These are phyloP conservation scores for Potamilus streckersoni DNA, from an alignment of 1,140 invertebrate species.

Conservation along the genomic window DNA sequence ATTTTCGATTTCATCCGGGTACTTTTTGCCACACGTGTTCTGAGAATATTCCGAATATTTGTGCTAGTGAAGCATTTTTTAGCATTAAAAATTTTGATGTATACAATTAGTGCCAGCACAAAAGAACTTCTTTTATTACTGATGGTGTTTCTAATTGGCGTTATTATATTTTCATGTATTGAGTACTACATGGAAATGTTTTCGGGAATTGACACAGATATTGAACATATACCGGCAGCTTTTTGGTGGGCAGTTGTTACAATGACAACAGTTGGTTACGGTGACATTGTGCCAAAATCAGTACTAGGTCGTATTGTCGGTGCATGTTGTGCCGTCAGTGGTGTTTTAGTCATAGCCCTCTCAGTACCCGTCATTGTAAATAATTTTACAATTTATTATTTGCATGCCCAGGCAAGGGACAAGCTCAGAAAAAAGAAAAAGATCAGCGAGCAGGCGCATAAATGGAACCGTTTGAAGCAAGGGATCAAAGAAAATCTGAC, in stretches of 20 bases:
- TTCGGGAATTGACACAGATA: conserved; percentile 27
- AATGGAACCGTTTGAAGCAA: conserved; percentile 24
- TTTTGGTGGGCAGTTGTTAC: conserved; percentile 63
- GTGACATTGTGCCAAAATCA: conserved; percentile 52
- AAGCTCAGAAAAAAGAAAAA: conserved; percentile 42
- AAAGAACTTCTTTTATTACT: conserved; percentile 53
- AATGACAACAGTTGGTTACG: conserved; percentile 63
- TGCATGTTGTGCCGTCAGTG: conserved; percentile 54
- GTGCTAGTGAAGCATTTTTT: conserved; percentile 50
- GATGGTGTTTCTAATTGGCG: conserved; percentile 44
- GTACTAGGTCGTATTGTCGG: conserved; percentile 52
- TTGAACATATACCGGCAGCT: conserved; percentile 45
- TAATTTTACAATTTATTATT: conserved; percentile 60
- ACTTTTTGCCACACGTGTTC: conserved; percentile 40
- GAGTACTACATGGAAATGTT: conserved; percentile 52
- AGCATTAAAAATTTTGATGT: conserved; percentile 51
- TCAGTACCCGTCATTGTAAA: conserved; percentile 62
- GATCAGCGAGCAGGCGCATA: conserved; percentile 35
- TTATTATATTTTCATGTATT: conserved; percentile 51
- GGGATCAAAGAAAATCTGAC: conserved; percentile 2
- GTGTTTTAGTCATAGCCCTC: conserved; percentile 56
- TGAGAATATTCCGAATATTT: conserved; percentile 49
- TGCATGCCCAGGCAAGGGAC: conserved; percentile 46
- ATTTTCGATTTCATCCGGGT: conserved; percentile 41
- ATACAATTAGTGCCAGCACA: conserved; percentile 48